Base-by-base conservation (phyloP, 2,888 invertebrate genomes). In the Junonia oenone region DNA sequence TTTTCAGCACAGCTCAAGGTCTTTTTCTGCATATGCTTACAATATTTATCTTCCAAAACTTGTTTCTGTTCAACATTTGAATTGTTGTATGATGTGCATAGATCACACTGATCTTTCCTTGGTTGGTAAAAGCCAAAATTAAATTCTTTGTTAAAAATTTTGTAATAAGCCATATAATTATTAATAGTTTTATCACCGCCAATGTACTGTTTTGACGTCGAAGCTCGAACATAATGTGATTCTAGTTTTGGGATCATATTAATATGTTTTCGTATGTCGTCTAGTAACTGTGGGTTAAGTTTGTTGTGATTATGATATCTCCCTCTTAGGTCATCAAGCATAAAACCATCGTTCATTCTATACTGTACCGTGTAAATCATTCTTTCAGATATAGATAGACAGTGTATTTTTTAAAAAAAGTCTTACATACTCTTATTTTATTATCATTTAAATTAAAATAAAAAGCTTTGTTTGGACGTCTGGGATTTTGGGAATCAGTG, bases 361-460 rank as follows among this genome's bases (percentile, higher is more conserved):
- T n/a, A n/a, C n/a, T n/a, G n/a, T n/a, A 58, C 48, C 14, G 61
- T 60, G 8, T 13, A 40, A 15, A 63, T 63, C 50, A 58, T 54
- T 8, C 58, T 46, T 31, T 61, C 59, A 6, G 56, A 38, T 31
- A n/a, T n/a, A n/a, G n/a, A 61, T 47, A 45, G 45, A 55, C 22
- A 66, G 49, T 5, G 63, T 64, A 43, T n/a, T 35, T 45, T 35
- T 52, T 63, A 55, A 63, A 63, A 58, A 63, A 63, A 3, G 38
- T 56, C 45, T 64, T 63, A 27, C 56, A 56, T 1, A 56, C 56
- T 40, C 56, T 51, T 9, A 56, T 56, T 8, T 22, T 38, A 0
- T 8, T 13, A 6, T 26, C 35, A 22, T 50, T 17, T 5, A 38
- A n/a, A 3, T 8, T 22, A 14, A 55, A 50, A 38, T 45, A 37